Conservation (phyloP, 2,888 invertebrate species). For the Entomobrya proxima region DNA sequence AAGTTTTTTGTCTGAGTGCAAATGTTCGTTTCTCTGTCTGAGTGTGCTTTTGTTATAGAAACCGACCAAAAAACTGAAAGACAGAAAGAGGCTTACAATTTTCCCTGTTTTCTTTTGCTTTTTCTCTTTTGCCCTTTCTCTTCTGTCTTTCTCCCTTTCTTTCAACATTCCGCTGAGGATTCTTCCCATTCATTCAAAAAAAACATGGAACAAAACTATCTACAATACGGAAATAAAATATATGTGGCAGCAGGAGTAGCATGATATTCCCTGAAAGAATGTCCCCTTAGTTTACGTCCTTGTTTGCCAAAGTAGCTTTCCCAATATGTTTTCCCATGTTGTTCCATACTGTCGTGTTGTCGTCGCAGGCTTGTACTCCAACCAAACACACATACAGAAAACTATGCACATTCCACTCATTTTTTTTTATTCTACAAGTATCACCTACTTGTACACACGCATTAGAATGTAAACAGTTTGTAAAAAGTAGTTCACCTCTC, state of each 20-base stretch:
- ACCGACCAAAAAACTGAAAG: not conserved
- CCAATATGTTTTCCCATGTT: not conserved
- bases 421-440: constrained; percentile 8
- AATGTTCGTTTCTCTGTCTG: not conserved
- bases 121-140: not conserved
- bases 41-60: not conserved
- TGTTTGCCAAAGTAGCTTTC: constrained; percentile 4
- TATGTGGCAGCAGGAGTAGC: not conserved
- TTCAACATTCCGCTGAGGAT: constrained; percentile 53
- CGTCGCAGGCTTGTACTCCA: not conserved
- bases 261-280: not conserved
- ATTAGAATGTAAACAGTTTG: too few species aligned
- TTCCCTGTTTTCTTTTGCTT: not conserved
- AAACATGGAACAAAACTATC: constrained; percentile 20
- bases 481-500: too few species aligned
- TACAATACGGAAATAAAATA: not conserved
- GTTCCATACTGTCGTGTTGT: not conserved
- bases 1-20: not conserved
- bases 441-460: not conserved
- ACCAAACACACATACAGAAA: not conserved
- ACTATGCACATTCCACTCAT: constrained; percentile 41
- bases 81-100: not conserved
- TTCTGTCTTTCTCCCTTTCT: constrained; percentile 23
- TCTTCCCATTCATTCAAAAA: constrained; percentile 59
- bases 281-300: not conserved